Evolutionary conservation across 2,113 vertebrate species (phyloP).

Genomic region (Bothrops jararaca): DNA sequence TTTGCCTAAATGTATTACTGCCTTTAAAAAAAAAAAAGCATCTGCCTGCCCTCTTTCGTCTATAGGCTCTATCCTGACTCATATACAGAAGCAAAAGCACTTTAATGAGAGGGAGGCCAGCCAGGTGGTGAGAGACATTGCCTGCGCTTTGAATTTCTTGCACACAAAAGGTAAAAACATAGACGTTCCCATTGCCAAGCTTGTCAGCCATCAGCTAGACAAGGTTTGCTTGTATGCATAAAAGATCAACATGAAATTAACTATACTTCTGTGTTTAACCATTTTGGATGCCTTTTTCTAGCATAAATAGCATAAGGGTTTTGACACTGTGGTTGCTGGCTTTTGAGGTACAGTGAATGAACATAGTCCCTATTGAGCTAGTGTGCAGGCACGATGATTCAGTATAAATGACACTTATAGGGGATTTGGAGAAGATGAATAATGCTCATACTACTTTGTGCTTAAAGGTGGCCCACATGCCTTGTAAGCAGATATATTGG

Average conservation of each 20-base stretch:
- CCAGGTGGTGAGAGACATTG: slow-evolving; percentile 89
- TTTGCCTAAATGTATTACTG: background rate
- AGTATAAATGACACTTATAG: background rate
- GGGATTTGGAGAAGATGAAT: background rate
- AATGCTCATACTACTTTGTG: background rate
- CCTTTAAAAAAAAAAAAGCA: background rate
- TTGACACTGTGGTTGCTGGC: background rate
- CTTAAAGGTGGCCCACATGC: background rate
- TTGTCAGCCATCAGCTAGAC: background rate
- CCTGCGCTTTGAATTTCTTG: slow-evolving; percentile 88
- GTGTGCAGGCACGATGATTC: background rate
- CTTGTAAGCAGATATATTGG: background rate
- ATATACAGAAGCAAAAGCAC: slow-evolving; percentile 91
- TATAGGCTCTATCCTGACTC: slow-evolving; percentile 88
- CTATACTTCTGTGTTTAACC: background rate
- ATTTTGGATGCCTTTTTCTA: background rate
- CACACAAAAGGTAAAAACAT: slow-evolving; percentile 86
- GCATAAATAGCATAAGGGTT: no score
- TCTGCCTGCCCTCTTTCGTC: slow-evolving; percentile 19
- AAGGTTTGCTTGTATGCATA: background rate
- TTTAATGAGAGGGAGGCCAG: slow-evolving; percentile 96
- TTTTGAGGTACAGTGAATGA: background rate
- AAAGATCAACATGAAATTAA: background rate
- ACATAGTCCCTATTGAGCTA: background rate
- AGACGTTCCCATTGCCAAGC: background rate